Percentiles rank a stretch among this genome's conserved stretches.
Conservation (phyloP, 2,113 vertebrate genomes). For the Salminus brasiliensis region DNA sequence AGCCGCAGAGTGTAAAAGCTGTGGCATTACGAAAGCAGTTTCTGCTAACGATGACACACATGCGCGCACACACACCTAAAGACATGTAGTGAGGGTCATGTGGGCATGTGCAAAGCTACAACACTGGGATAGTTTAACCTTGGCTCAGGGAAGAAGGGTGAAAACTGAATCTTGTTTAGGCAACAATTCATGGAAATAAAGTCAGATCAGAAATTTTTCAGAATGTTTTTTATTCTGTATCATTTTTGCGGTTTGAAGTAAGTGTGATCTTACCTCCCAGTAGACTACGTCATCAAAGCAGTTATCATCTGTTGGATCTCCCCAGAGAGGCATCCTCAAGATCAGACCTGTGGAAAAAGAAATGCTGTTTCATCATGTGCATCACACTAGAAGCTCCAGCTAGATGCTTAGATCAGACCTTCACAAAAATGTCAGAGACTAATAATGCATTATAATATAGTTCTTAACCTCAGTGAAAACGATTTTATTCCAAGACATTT, state of each 20-base stretch:
- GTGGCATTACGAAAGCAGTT: constrained; percentile 1
- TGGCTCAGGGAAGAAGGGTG: not conserved
- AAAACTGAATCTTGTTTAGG: not conserved
- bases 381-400: not conserved
- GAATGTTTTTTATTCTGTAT: not conserved
- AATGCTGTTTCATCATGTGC: not conserved
- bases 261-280: constrained; percentile 87
- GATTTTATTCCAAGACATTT: no score
- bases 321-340: constrained; percentile 91
- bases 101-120: not conserved
- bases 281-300: constrained; percentile 91
- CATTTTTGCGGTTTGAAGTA: not conserved
- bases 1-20: not conserved
- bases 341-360: constrained; percentile 78
- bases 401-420: no score
- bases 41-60: not conserved
- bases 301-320: constrained; percentile 85
- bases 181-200: not conserved
- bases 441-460: no score
- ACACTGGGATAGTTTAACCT: not conserved
- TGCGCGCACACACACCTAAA: not conserved
- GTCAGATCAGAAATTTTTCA: not conserved
- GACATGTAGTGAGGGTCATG: constrained; percentile 13
- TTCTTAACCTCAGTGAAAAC: no score
- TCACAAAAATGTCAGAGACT: no score